phyloP scores from a whole-genome alignment of 1,140 invertebrate genomes.

The Onthophagus taurus region DNA sequence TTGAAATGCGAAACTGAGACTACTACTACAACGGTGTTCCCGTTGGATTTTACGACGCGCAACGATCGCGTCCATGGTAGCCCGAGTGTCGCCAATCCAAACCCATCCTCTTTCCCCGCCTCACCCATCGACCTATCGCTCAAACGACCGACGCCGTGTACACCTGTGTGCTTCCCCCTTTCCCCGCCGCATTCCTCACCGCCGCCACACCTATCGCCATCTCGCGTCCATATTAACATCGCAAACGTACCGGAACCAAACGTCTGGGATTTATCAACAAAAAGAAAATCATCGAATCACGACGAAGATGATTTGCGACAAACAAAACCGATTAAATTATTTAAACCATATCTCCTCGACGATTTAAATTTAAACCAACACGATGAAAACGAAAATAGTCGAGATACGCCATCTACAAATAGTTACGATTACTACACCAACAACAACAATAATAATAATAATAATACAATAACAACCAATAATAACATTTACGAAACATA shows the following conservation, averaged over 20 bases:
- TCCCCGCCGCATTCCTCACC: constrained; percentile 29
- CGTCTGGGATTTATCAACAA: constrained; percentile 45
- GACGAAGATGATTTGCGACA: constrained; percentile 14
- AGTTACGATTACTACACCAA: constrained; percentile 1
- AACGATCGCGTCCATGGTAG: constrained; percentile 22
- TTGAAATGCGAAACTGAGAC: constrained; percentile 14
- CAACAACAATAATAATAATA: constrained; percentile 6
- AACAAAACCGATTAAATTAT: constrained; percentile 47
- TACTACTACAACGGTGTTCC: constrained; percentile 30
- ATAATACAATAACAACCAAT: constrained; percentile 18
- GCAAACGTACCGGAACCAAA: constrained; percentile 32
- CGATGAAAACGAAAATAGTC: constrained; percentile 35
- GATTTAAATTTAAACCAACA: constrained; percentile 41
- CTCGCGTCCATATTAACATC: constrained; percentile 25
- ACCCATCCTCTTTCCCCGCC: constrained; percentile 26
- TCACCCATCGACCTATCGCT: constrained; percentile 35
- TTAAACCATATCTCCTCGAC: constrained; percentile 57
- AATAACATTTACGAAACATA: constrained; percentile 32
- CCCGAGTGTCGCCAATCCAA: constrained; percentile 18
- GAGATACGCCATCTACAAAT: background rate
- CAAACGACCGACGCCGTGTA: constrained; percentile 38
- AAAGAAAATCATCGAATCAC: constrained; percentile 26
- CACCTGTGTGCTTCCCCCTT: constrained; percentile 31
- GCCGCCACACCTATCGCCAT: constrained; percentile 34
- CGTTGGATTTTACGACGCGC: constrained; percentile 30